Evolutionary conservation across 2,888 invertebrate genomes (phyloP), one percentile per base, ranked within the genome.

Genomic region (Tenthredo amoena): DNA sequence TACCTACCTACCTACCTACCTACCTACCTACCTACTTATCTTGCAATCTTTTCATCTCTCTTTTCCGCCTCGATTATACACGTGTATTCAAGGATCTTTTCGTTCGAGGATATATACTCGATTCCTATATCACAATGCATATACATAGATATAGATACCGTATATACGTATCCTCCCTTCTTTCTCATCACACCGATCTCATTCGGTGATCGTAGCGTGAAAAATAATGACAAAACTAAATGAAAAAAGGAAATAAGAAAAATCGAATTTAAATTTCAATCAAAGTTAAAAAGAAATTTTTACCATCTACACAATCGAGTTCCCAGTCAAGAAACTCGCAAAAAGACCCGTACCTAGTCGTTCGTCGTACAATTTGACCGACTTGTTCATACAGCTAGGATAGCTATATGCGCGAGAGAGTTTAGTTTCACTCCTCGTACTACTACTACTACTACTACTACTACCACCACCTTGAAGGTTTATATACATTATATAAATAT

Each of bases 351-450:
- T 34, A 12, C 5, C 10, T 10, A 15, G 26, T 15, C 21, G 37
- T 50, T 26, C 21, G 86, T 87, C 87, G 87, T 88, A 87, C 87
- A 89, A 89, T 88, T 87, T 88, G 89, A 89, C 89, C 89, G 89
- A 89, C 88, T 88, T 88, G 88, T 86, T 86, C 86, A 85, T 87
- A 79, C 34, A 68, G 55, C 86, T 84, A 77, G 86, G 76, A 82
- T 40, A n/a, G 40, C 47, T 47, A 0, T 47, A 47, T 15, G 47
- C 9, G n/a, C 4, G 40, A 55, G 26, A 37, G 40, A 82, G 40
- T 65, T 43, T 62, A 26, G 62, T 62, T 62, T 62, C 62, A 62
- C 62, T 62, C 62, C 62, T 55, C 7, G 55, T 55, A 55, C 55
- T 55, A n/a, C 7, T 2, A 47, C 43, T 55, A 55, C n/a, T n/a